Conservation (phyloP, 2,888 invertebrate species). For the Noctua pronuba region DNA sequence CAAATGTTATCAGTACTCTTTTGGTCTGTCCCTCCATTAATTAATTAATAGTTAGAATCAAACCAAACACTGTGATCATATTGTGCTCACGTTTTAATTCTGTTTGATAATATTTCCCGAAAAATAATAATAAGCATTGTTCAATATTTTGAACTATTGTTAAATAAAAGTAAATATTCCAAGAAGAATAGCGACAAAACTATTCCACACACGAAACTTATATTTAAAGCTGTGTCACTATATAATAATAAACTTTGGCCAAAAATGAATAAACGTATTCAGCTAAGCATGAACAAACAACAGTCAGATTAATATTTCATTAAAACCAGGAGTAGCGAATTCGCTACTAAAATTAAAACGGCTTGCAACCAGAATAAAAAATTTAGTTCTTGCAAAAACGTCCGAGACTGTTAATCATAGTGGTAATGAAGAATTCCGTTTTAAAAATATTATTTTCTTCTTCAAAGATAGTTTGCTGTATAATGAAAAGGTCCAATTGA, state of each 20-base stretch:
- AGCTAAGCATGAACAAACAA: slow-evolving; percentile 13
- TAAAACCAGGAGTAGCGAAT: slow-evolving; percentile 9
- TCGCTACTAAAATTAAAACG: slow-evolving; percentile 24
- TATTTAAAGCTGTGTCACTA: not conserved
- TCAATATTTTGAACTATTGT: not conserved
- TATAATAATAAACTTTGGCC: slow-evolving; percentile 2
- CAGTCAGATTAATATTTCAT: slow-evolving; percentile 13
- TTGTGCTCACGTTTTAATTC: not conserved
- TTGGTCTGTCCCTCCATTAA: not conserved
- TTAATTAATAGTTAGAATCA: not conserved
- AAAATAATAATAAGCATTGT: not conserved
- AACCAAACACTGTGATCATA: not conserved
- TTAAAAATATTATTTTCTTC: slow-evolving; percentile 30
- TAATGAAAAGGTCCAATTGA: slow-evolving; percentile 61
- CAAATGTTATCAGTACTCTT: not conserved
- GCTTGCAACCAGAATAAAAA: slow-evolving; percentile 3
- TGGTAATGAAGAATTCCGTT: slow-evolving; percentile 34
- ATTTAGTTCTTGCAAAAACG: slow-evolving; percentile 15
- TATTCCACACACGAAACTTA: not conserved
- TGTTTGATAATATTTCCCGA: not conserved
- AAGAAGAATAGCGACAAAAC: not conserved
- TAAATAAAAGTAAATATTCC: not conserved
- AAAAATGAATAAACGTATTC: not conserved
- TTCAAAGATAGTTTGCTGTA: slow-evolving; percentile 35
- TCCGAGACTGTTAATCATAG: slow-evolving; percentile 41